A percentile compares a stretch with the other conserved stretches of the same genome.
phyloP scores from a whole-genome alignment of 2,113 vertebrate genomes.

The Pygoscelis adeliae region DNA sequence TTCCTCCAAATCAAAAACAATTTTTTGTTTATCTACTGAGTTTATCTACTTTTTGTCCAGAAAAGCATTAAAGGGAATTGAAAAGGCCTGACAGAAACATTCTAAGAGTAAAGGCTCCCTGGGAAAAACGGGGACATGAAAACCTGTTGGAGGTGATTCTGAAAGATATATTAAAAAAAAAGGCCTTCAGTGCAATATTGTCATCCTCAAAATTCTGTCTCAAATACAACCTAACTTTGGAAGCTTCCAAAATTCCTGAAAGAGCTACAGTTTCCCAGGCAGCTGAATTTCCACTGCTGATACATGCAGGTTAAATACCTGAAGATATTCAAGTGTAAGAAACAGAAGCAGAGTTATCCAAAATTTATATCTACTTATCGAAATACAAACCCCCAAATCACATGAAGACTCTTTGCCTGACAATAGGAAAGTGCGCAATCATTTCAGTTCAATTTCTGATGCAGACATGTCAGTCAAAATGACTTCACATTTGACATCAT shows the following conservation, averaged over 20 bases:
- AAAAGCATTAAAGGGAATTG: not conserved
- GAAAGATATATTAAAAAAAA: not conserved
- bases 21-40: not conserved
- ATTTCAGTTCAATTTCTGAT: constrained; percentile 2
- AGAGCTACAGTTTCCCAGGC: not conserved
- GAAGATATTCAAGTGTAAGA: not conserved
- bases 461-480: not conserved
- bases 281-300: not conserved
- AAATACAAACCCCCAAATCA: not conserved
- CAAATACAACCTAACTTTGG: not conserved
- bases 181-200: not conserved
- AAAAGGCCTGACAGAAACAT: not conserved
- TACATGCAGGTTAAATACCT: not conserved
- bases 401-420: not conserved
- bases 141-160: not conserved
- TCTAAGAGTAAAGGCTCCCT: not conserved
- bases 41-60: not conserved
- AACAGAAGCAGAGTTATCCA: not conserved
- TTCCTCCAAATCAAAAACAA: not conserved
- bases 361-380: not conserved
- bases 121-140: not conserved
- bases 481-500: not conserved
- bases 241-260: not conserved
- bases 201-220: not conserved
- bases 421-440: not conserved